Conservation (phyloP, 2,113 vertebrate species). For the Alligator mississippiensis region DNA sequence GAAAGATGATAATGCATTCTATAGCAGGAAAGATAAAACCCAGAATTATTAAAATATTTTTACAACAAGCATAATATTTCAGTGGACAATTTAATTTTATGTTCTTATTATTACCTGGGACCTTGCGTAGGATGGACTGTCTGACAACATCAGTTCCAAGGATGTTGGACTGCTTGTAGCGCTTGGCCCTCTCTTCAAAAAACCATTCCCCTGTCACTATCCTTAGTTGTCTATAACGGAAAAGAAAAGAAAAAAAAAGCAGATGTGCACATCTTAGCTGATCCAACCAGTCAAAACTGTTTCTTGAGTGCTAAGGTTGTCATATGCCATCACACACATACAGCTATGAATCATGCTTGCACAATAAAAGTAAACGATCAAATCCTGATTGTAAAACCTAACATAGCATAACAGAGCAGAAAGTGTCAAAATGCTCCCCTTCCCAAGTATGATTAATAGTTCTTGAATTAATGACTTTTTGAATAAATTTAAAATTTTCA, state of each 20-base stretch:
- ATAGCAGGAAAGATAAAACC: neutral
- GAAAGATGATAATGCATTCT: neutral
- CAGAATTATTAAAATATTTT: neutral
- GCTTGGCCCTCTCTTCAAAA: slow-evolving; percentile 93
- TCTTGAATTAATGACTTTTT: neutral
- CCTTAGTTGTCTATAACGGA: slow-evolving; percentile 85
- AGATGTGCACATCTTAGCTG: neutral
- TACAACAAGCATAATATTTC: neutral
- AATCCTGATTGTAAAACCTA: neutral
- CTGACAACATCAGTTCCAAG: slow-evolving; percentile 89
- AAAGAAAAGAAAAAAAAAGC: neutral
- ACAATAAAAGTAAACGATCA: neutral
- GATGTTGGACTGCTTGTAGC: slow-evolving; percentile 84
- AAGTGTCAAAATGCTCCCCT: neutral
- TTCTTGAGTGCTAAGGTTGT: neutral
- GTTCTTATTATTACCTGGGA: slow-evolving; percentile 75
- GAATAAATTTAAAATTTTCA: neutral
- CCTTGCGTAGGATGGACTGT: slow-evolving; percentile 88
- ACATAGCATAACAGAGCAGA: neutral
- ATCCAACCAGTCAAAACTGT: neutral
- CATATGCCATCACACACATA: accelerated
- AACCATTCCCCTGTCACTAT: slow-evolving; percentile 97
- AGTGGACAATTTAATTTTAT: too few relatives aligned
- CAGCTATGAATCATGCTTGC: neutral
- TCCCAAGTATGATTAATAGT: neutral